phyloP scores from a whole-genome alignment of 1,140 invertebrate species.

The Trachymyrmex cornetzi region DNA sequence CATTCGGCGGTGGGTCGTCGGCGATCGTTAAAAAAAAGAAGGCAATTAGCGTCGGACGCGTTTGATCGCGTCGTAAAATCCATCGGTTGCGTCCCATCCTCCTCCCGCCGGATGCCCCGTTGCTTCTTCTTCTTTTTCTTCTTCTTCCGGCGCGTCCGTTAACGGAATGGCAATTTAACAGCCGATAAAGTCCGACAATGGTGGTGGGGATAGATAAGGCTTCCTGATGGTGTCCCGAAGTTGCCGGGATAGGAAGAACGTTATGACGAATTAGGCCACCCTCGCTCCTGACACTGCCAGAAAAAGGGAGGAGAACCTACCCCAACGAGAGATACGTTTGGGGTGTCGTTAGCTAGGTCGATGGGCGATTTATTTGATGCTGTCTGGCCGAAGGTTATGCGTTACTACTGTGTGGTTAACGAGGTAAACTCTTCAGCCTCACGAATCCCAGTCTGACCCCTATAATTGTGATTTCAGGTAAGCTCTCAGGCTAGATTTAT shows the following conservation, averaged over 20 bases:
- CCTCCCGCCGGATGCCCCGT: not conserved
- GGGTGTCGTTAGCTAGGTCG: slow-evolving; percentile 76
- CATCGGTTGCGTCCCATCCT: slow-evolving; percentile 21
- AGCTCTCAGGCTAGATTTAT: not conserved
- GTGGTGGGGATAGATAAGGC: slow-evolving; percentile 42
- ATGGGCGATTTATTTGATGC: slow-evolving; percentile 62
- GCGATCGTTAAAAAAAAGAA: slow-evolving; percentile 74
- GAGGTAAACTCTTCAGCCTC: slow-evolving; percentile 28
- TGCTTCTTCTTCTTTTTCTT: not conserved
- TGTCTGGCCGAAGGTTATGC: slow-evolving; percentile 43
- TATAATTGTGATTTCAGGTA: slow-evolving; percentile 26
- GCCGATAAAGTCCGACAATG: slow-evolving; percentile 72
- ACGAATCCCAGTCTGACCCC: not conserved
- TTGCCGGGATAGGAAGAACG: slow-evolving; percentile 74
- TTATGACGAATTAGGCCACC: slow-evolving; percentile 82
- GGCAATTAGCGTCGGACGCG: slow-evolving; percentile 78
- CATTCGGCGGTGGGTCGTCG: slow-evolving; percentile 5
- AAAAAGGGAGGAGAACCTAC: slow-evolving; percentile 69
- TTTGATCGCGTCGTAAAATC: slow-evolving; percentile 80
- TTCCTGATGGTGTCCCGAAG: slow-evolving; percentile 63
- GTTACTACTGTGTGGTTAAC: slow-evolving; percentile 44
- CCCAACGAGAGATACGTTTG: slow-evolving; percentile 81
- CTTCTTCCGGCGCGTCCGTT: slow-evolving; percentile 45
- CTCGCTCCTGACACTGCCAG: slow-evolving; percentile 67
- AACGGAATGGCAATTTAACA: slow-evolving; percentile 76